phyloP scores from a whole-genome alignment of 1,140 invertebrate genomes.

The Marisa cornuarietis region DNA sequence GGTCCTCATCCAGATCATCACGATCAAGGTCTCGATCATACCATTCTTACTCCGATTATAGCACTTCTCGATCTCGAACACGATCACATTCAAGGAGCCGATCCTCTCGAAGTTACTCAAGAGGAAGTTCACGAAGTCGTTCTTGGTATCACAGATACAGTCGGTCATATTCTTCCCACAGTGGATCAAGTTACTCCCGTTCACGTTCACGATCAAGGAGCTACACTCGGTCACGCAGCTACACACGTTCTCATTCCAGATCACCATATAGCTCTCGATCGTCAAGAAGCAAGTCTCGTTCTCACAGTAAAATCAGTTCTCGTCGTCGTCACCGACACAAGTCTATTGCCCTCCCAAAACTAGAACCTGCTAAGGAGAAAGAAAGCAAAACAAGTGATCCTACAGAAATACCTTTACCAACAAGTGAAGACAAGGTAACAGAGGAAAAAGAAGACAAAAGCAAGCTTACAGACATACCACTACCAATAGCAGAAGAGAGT shows the following conservation, averaged over 20 bases:
- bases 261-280: conserved; percentile 21
- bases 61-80: conserved; percentile 38
- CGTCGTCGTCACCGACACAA: not conserved
- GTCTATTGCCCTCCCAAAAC: not conserved
- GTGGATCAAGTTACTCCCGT: conserved; percentile 25
- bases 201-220: conserved; percentile 22
- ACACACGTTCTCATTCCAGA: conserved; percentile 19
- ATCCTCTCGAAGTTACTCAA: conserved; percentile 44
- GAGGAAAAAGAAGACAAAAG: conserved; percentile 21
- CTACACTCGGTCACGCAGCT: conserved; percentile 17
- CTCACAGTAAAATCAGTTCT: conserved; percentile 12
- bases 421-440: not conserved
- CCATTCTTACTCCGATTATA: conserved; percentile 51
- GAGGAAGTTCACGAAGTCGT: conserved; percentile 32
- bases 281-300: conserved; percentile 19
- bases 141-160: conserved; percentile 43
- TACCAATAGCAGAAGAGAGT: conserved; percentile 24
- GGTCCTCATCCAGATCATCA: conserved; percentile 44
- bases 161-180: conserved; percentile 25
- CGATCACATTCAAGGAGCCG: conserved; percentile 46
- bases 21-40: conserved; percentile 34
- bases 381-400: conserved; percentile 14
- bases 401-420: conserved; percentile 20
- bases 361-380: conserved; percentile 8
- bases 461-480: conserved; percentile 28